A percentile compares a stretch with the other conserved stretches of the same genome.
phyloP scores from a whole-genome alignment of 2,113 vertebrate species.

The Brachyhypopomus gauderio region DNA sequence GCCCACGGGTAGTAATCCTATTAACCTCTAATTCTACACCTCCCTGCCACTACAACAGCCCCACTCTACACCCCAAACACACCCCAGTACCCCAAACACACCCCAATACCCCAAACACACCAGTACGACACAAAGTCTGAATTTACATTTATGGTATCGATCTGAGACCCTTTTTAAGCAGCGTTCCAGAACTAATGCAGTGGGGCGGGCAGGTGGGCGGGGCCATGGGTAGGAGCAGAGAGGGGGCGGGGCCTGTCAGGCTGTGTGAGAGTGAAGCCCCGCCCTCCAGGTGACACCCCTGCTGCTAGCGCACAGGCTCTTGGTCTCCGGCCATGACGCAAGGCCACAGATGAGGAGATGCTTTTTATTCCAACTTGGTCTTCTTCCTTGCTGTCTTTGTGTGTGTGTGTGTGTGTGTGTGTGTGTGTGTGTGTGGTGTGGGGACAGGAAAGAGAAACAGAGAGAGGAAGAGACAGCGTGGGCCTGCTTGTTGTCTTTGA shows the following conservation, averaged over 20 bases:
- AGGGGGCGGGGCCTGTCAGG: slow-evolving; percentile 14
- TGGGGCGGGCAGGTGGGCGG: slow-evolving; percentile 1
- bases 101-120: not conserved
- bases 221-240: not conserved
- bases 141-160: too few species aligned
- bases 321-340: slow-evolving; percentile 13
- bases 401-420: too few species aligned
- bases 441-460: not conserved
- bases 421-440: not conserved
- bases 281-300: slow-evolving; percentile 33
- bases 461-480: slow-evolving; percentile 1
- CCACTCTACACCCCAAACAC: not conserved
- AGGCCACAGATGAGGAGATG: too few species aligned
- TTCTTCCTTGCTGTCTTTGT: too few species aligned
- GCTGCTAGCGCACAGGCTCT: slow-evolving; percentile 40
- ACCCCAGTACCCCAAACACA: not conserved
- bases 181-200: slow-evolving; percentile 10
- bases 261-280: not conserved
- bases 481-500: slow-evolving; percentile 53
- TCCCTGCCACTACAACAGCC: too few species aligned
- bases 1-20: slow-evolving; percentile 40
- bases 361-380: too few species aligned
- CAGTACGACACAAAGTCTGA: not conserved
- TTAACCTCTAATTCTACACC: not conserved
- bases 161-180: not conserved